Evolutionary conservation across 1,140 invertebrate species (phyloP), one percentile per base, ranked within the genome.

Genomic region (Tyrophagus putrescentiae): DNA sequence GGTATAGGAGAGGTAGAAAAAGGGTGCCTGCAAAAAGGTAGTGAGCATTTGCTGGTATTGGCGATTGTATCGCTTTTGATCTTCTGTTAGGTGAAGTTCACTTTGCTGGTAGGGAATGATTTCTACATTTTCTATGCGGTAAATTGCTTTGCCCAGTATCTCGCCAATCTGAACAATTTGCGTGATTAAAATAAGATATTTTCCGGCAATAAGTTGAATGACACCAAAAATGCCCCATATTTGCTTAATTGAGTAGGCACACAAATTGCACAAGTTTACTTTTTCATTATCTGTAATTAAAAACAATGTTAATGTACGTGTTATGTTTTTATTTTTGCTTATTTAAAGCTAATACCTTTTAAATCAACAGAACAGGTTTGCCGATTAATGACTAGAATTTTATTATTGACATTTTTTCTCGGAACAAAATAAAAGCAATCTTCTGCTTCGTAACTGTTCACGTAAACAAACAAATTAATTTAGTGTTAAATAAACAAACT

Each of bases 151-250:
- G 1, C 83, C 84, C 68, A 84, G 83, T 59, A 97, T 78, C 60
- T 83, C 83, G 9, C 93, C 93, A 48, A 95, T 78, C 70, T 85
- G 80, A 66, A 82, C 76, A 57, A 84, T 81, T 65, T 84, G 81
- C n/a, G 90, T 94, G 52, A 93, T 87, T 0, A 97, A 82, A 60
- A 98, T 77, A 18, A 98, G 75, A 70, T 95, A 92, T 45, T 83
- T 78, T 54, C 90, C 90, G 16, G 60, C 60, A 18, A 62, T 9
- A 3, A 62, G 21, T 29, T 44, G 44, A 27, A 62, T 31, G 34
- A 62, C 48, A 23, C 60, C 60, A 45, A 62, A 13, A 11, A 62
- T 44, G 3, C 60, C 60, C 27, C 28, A 29, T 9, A 62, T 48
- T 1, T n/a, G 44, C n/a, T 48, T 48, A 48, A 29, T 7, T 5